Evolutionary conservation across 2,113 vertebrate genomes (phyloP), one percentile per base, ranked within the genome.

Genomic region (Bufo gargarizans): DNA sequence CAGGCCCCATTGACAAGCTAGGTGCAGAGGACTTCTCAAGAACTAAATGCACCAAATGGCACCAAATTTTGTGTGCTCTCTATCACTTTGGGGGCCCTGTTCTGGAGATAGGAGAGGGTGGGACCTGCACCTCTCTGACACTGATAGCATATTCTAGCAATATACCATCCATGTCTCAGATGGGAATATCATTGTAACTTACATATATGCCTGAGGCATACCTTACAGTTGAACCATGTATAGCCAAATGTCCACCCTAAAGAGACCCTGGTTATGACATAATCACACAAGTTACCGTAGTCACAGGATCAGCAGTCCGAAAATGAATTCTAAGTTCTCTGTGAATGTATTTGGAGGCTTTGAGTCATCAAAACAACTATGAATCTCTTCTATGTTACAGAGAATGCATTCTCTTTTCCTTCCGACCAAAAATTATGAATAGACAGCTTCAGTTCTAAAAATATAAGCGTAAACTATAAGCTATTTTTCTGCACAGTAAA

Each of bases 311-410:
- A 82, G 58, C 58, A 45, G 43, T 20, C 11, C 5, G 82, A 69
- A 69, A 71, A 33, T 84, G 19, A 67, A 83, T 55, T 84, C 6
- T 80, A 19, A 33, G 55, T 63, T 79, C 22, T 65, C 49, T 53
- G 82, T 69, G 61, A 69, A 69, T 53, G 67, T 69, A 55, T 84
- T 55, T 22, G 2, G 20, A 33, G 81, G 43, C 5, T 69, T 55
- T 71, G 82, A 84, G 82, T 84, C 82, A 84, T 63, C 82, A 84
- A 67, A 84, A 84, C 2, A 0, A 71, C 55, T 55, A 84, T n/a
- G 71, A 84, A 69, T 84, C 82, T 53, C 49, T 55, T 69, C 22
- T 81, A 43, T 81, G 61, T 45, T 63, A 61, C 43, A 61, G 56
- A 12, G 43, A 81, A 61, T 45, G 56, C 50, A 80, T 81, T 61